phyloP scores from a whole-genome alignment of 2,888 invertebrate species.

The Bombylius discolor region DNA sequence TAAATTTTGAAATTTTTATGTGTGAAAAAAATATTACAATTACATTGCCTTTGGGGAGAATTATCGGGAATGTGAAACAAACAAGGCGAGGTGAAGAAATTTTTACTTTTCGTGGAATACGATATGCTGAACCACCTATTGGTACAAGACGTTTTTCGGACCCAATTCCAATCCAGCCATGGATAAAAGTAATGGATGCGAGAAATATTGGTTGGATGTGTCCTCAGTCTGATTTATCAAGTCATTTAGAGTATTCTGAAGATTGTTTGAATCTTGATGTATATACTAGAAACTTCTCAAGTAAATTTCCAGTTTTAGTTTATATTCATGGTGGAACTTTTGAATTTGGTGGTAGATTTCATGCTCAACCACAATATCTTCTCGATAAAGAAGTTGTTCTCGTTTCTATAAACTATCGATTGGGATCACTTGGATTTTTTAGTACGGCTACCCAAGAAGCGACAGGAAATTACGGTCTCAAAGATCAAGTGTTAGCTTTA shows the following conservation, averaged over 20 bases:
- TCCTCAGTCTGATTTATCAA: constrained; percentile 8
- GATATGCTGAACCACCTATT: constrained; percentile 36
- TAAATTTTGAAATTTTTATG: background rate
- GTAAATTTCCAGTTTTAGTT: constrained; percentile 21
- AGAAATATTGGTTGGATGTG: constrained; percentile 27
- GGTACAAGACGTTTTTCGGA: constrained; percentile 25
- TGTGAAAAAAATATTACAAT: background rate
- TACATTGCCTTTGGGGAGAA: constrained; percentile 18
- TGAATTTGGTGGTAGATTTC: constrained; percentile 23
- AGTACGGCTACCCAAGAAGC: constrained; percentile 46
- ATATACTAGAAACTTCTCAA: constrained; percentile 32
- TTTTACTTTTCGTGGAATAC: constrained; percentile 26
- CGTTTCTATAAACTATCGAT: constrained; percentile 29
- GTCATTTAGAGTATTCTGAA: constrained; percentile 34
- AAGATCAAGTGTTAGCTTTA: constrained; percentile 52
- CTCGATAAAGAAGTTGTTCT: constrained; percentile 27
- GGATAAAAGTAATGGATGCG: constrained; percentile 26
- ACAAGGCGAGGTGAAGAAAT: constrained; percentile 19
- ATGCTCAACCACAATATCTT: constrained; percentile 28
- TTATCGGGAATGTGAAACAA: constrained; percentile 31
- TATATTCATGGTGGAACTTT: constrained; percentile 29
- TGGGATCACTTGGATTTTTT: constrained; percentile 40
- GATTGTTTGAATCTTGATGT: constrained; percentile 54
- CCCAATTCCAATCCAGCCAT: constrained; percentile 22
- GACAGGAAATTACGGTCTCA: constrained; percentile 52